Percentiles rank a stretch among this genome's conserved stretches.
Evolutionary conservation across 2,888 invertebrate species (phyloP).

Genomic region (Trichogramma evanescens): DNA sequence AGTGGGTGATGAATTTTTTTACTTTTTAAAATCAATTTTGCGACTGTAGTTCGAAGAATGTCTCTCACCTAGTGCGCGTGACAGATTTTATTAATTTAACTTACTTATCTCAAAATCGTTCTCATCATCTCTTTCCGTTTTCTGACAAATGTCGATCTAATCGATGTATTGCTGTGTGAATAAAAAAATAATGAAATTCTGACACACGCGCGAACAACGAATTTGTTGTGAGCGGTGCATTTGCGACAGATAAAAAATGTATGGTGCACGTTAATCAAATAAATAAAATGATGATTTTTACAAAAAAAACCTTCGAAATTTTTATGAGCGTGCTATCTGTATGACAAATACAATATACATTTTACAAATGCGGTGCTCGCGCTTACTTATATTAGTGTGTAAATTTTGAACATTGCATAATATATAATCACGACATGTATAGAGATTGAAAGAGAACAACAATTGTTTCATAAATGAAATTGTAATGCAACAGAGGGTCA

Average conservation of each 20-base stretch:
- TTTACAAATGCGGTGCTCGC: slow-evolving; percentile 33
- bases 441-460: slow-evolving; percentile 44
- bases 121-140: slow-evolving; percentile 23
- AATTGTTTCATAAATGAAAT: slow-evolving; percentile 42
- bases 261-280: slow-evolving; percentile 4
- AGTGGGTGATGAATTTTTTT: slow-evolving; percentile 45
- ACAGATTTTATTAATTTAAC: slow-evolving; percentile 38
- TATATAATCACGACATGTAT: slow-evolving; percentile 48
- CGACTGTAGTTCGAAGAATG: slow-evolving; percentile 47
- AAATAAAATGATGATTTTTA: too few species aligned
- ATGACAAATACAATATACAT: slow-evolving; percentile 7
- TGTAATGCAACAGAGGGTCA: slow-evolving; percentile 26
- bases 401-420: slow-evolving; percentile 45
- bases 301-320: too few species aligned
- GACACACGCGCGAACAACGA: slow-evolving; percentile 17
- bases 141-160: slow-evolving; percentile 16
- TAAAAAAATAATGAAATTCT: slow-evolving; percentile 4
- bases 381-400: slow-evolving; percentile 41
- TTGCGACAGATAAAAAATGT: slow-evolving; percentile 4
- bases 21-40: slow-evolving; percentile 45
- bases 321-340: too few species aligned
- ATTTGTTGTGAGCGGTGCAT: slow-evolving; percentile 14
- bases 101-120: slow-evolving; percentile 15
- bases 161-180: slow-evolving; percentile 21
- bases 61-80: slow-evolving; percentile 47